A percentile compares a stretch with the other conserved stretches of the same genome.
These are phyloP conservation scores for Karalla daura DNA, from an alignment of 2,797 vertebrate species.

Conservation along the genomic window DNA sequence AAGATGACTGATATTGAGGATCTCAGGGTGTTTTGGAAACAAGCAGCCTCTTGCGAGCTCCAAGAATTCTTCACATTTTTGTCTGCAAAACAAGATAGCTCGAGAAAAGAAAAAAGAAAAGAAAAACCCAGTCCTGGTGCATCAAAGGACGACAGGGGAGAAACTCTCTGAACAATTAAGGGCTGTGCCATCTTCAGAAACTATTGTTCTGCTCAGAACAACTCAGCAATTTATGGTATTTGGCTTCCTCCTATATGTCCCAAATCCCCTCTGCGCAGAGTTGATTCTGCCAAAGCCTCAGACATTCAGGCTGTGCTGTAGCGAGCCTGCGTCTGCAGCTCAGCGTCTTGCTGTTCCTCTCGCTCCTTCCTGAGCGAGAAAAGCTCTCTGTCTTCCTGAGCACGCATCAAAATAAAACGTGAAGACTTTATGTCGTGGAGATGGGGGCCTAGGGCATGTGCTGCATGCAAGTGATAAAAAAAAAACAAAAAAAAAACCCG, in stretches of 20 bases:
- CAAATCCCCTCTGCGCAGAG: constrained; percentile 41
- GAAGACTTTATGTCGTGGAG: constrained; percentile 65
- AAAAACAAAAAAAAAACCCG: no score
- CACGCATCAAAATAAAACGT: constrained; percentile 71
- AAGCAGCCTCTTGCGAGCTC: background rate
- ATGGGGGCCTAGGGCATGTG: constrained; percentile 74
- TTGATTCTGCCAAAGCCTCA: constrained; percentile 60
- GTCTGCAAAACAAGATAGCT: constrained; percentile 26
- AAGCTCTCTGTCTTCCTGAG: constrained; percentile 68
- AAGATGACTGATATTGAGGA: constrained; percentile 38
- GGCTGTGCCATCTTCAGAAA: constrained; percentile 37
- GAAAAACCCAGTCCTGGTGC: constrained; percentile 16
- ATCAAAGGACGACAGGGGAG: constrained; percentile 33
- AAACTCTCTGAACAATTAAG: constrained; percentile 47
- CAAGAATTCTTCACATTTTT: constrained; percentile 18
- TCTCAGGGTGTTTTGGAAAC: constrained; percentile 11
- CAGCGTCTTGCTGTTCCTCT: constrained; percentile 58
- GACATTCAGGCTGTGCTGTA: constrained; percentile 55
- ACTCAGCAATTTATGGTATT: constrained; percentile 58
- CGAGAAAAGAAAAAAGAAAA: no score
- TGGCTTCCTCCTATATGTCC: constrained; percentile 42
- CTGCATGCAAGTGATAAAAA: constrained; percentile 66
- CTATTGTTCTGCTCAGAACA: constrained; percentile 44
- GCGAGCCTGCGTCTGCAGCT: constrained; percentile 47
- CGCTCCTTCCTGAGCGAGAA: constrained; percentile 65